Evolutionary conservation across 2,888 invertebrate genomes (phyloP).

Genomic region (Diplazon laetatorius): DNA sequence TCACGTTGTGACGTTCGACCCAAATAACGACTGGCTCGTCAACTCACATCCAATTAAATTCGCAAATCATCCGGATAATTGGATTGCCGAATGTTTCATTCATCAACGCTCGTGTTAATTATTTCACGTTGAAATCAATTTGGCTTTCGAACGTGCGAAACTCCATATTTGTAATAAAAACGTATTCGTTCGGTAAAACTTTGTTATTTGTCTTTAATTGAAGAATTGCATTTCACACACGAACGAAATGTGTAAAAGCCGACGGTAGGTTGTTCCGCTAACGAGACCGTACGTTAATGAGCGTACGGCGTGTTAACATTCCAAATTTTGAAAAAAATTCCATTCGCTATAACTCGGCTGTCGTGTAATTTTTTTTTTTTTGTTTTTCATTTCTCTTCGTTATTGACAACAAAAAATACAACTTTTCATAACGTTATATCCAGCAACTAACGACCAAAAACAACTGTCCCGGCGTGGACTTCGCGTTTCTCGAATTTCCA

Average conservation of each 20-base stretch:
- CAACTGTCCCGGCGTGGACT: background rate
- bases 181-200: background rate
- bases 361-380: background rate
- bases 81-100: constrained; percentile 32
- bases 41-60: constrained; percentile 15
- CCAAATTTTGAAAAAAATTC: background rate
- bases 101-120: constrained; percentile 20
- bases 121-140: constrained; percentile 24
- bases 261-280: constrained; percentile 6
- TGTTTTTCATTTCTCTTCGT: background rate
- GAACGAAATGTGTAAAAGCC: background rate
- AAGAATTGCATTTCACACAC: background rate
- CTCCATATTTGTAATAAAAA: constrained; percentile 1
- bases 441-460: background rate
- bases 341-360: background rate
- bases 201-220: constrained; percentile 7
- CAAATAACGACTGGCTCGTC: constrained; percentile 6
- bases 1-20: background rate
- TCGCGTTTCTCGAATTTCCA: background rate
- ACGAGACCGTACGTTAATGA: background rate
- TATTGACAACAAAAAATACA: too few species aligned
- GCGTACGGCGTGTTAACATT: background rate
- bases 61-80: constrained; percentile 26
- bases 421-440: background rate
- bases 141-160: background rate